Evolutionary conservation across 1,140 invertebrate species (phyloP).

Genomic region (Anastatus disparis): DNA sequence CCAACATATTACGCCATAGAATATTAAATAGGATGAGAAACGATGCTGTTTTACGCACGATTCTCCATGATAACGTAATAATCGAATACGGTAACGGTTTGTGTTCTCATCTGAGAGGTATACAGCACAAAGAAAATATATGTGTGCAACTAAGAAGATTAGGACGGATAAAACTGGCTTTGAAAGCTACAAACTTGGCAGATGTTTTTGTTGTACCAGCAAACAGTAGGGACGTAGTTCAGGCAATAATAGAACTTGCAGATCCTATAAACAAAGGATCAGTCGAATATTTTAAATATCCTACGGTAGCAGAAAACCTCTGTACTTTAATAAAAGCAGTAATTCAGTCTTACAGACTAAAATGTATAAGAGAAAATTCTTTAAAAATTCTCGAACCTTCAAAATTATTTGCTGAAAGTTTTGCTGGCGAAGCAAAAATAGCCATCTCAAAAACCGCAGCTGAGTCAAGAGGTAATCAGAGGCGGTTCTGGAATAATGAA

Average conservation of each 20-base stretch:
- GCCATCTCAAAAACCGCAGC: too few relatives aligned
- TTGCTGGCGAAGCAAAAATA: too few relatives aligned
- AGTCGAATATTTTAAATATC: background rate
- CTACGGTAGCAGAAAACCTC: background rate
- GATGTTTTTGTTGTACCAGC: background rate
- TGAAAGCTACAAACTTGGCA: background rate
- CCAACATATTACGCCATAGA: background rate
- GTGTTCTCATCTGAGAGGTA: background rate
- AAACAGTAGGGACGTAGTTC: background rate
- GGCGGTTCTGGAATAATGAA: too few relatives aligned
- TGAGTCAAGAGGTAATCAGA: too few relatives aligned
- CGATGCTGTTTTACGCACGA: background rate
- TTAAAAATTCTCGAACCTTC: too few relatives aligned
- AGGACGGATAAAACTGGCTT: background rate
- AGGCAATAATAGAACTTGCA: background rate
- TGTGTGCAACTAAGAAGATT: background rate
- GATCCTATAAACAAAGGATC: too few relatives aligned
- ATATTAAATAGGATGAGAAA: background rate
- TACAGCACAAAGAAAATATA: background rate
- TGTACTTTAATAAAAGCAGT: background rate
- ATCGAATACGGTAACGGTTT: background rate
- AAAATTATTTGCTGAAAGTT: too few relatives aligned
- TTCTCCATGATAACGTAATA: background rate
- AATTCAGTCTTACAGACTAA: background rate
- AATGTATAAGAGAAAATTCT: background rate